Base-by-base conservation (phyloP, 2,797 vertebrate genomes). In the Callimico goeldii region DNA sequence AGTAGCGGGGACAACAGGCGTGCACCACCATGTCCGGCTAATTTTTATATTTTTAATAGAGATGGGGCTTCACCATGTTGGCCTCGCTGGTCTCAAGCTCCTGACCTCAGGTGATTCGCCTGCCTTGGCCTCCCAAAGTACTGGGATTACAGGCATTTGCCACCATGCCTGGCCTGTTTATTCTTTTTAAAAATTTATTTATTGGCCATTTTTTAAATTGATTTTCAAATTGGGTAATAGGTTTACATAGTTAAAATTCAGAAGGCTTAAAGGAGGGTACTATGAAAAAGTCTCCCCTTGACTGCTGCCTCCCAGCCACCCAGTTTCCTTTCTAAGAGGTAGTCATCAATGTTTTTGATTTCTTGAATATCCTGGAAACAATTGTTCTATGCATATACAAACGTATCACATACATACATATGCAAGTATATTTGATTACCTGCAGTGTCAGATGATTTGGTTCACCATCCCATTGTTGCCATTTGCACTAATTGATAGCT, bases 221-320 rank as follows among this genome's bases (percentile, higher is more conserved):
- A 52, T 89, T 92, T 94, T 80, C 61, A 87, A 96, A 30, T 55
- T 83, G 84, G 55, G 12, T 76, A 83, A 84, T 79, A 84, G 33
- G 10, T 52, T 94, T 81, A 70, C 19, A 48, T 46, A 86, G 39
- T 92, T 91, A 91, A 89, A 89, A 88, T 79, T 80, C 39, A 80
- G 84, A 55, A 70, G 14, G 19, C 52, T 17, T 48, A 50, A 64
- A 95, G 80, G 79, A 43, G 3, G 43, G 4, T 48, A 72, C 58
- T 88, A 70, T 94, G 9, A 61, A 84, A 77, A 88, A 39, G 12
- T 43, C 73, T 85, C 4, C 80, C 43, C 48, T 95, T 61, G 70
- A 55, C 83, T 96, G 5, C 26, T 87, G 11, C 67, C 24, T 90
- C 72, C 79, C 22, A 90, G 76, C 17, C 81, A 33, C 17, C 43